Evolutionary conservation across 2,888 invertebrate genomes (phyloP), one percentile per base, ranked within the genome.

Genomic region (Apodemia mormo): DNA sequence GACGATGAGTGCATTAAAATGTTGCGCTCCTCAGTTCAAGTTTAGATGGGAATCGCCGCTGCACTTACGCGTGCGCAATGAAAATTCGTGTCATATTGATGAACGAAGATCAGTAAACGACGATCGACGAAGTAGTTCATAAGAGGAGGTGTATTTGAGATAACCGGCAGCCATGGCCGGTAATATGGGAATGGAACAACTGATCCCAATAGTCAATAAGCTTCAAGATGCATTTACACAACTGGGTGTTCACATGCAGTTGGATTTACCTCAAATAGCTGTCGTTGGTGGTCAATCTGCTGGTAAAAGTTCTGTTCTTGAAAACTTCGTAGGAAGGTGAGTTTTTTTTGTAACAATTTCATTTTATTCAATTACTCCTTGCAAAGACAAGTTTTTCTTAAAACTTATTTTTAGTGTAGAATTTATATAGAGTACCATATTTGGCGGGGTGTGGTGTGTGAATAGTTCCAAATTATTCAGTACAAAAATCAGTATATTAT

Each of bases 261-360:
- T 99, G 88, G 99, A 99, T 95, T 95, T 99, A 86, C 99, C 99
- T 79, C 99, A 99, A 94, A 99, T 99, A 86, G 99, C 99, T 77
- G 99, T 99, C 75, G 99, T 99, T 84, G 99, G 99, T 89, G 99
- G 99, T 82, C 99, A 99, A 93, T 99, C 99, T 86, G 99, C 99
- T 82, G 99, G 99, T 83, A 99, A 99, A 94, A 99, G 99, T 93
- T 99, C 99, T 69, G 99, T 99, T 72, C 94, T 99, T 86, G 99
- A 99, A 94, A 99, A 99, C 94, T 99, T 99, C 89, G 99, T 99
- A 78, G 99, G 99, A 93, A 98, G 97, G 99, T 98, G 94, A 95
- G 96, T 94, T 45, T 12, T 45, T 10, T 45, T 45, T 12, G 7
- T 40, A 40, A 1, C 7, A 40, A 40, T 40, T 40, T 40, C 0